Base-by-base conservation (phyloP, 1,140 invertebrate genomes). In the Drosophila biarmipes region DNA sequence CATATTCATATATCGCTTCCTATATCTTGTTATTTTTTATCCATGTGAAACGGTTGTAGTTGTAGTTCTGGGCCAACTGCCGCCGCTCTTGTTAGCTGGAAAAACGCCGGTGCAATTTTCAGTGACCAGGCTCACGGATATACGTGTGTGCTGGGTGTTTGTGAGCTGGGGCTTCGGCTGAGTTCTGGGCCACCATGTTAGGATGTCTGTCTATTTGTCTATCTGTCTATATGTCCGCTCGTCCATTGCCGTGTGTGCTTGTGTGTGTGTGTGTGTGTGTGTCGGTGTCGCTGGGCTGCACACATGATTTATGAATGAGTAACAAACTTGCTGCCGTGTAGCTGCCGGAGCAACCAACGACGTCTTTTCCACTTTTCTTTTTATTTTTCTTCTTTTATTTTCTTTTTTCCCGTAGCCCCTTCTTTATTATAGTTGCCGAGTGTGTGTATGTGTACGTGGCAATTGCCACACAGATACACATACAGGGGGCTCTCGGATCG, bases 221-320 rank as follows among this genome's bases (percentile, higher is more conserved):
- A 42, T 54, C 67, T 67, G 62, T 78, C 73, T 63, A 45, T 78
- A 40, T 58, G 63, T 64, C 54, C 54, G 54, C 66, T 42, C 35
- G 61, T 62, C 45, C 45, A 38, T 62, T 37, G 38, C n/a, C n/a
- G 59, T 61, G 31, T 29, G 43, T 42, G 37, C 43, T 17, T 34
- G 48, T 69, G 73, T 76, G 45, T 34, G 45, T 67, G 35, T 55
- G 67, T 73, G 40, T 43, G 48, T 59, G 27, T 49, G 67, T 73
- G 40, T 43, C 38, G 51, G 27, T 49, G 58, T 71, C 67, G 67
- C 64, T 71, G 67, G 45, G 85, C 61, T 89, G 84, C 79, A 87
- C 84, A 84, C 84, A 87, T 87, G 84, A 87, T 87, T 87, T 87
- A 87, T 87, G 84, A 87, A 87, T 87, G 84, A 87, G 84, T 87